These are phyloP conservation scores for Deroplatys truncata DNA, from an alignment of 2,888 invertebrate species.

Conservation along the genomic window DNA sequence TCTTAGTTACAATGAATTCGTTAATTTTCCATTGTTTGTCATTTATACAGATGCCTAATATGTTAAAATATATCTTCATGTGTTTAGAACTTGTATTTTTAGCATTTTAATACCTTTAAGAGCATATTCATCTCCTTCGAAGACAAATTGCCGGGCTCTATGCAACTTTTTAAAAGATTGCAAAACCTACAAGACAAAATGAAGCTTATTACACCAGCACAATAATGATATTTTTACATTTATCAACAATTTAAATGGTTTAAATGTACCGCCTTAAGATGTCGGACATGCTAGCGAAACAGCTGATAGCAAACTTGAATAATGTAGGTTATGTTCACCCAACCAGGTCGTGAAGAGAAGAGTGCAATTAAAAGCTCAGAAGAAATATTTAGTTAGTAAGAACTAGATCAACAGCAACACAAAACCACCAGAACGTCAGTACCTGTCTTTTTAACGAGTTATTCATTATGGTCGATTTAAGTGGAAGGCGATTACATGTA, in stretches of 20 bases:
- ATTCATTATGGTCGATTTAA: neutral
- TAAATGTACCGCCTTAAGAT: neutral
- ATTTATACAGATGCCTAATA: neutral
- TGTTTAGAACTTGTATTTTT: neutral
- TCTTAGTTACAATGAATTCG: neutral
- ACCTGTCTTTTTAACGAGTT: neutral
- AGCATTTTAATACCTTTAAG: constrained; percentile 45
- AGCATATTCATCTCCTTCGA: constrained; percentile 61
- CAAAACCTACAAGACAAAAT: constrained; percentile 53
- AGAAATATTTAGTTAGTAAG: neutral
- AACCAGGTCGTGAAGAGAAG: neutral
- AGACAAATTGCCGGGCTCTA: constrained; percentile 61
- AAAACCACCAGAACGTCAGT: neutral
- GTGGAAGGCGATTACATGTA: neutral
- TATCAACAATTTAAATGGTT: neutral
- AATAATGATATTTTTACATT: neutral
- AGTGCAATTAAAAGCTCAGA: neutral
- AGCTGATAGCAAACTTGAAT: neutral
- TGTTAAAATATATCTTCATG: neutral
- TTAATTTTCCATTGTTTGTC: neutral
- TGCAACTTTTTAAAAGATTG: constrained; percentile 68
- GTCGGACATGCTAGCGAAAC: neutral
- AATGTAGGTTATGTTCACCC: neutral
- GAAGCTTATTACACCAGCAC: neutral
- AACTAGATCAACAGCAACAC: neutral